These are phyloP conservation scores for Cirrhinus mrigala DNA, from an alignment of 2,797 vertebrate genomes.

Conservation along the genomic window DNA sequence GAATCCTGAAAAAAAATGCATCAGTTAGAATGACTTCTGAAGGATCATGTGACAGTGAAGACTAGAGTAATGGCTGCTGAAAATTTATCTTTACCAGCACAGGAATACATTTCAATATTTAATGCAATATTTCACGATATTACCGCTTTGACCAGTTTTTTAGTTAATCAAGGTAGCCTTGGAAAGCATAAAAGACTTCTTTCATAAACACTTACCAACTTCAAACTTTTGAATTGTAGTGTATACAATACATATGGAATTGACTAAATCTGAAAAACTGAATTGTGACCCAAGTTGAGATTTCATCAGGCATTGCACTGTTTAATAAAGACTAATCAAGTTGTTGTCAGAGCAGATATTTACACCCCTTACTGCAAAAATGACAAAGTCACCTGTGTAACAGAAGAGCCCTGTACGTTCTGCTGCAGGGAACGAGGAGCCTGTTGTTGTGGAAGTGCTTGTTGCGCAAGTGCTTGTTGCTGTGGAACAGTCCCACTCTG, in stretches of 20 bases:
- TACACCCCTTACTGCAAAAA: neutral
- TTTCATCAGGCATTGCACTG: neutral
- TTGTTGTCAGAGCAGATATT: neutral
- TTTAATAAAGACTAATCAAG: neutral
- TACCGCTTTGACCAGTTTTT: neutral
- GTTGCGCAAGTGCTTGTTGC: slow-evolving; percentile 77
- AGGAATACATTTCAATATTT: neutral
- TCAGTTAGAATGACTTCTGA: neutral
- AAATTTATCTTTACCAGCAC: neutral
- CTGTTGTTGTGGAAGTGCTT: slow-evolving; percentile 67
- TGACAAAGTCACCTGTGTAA: slow-evolving; percentile 75
- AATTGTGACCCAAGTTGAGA: neutral
- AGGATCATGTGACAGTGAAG: neutral
- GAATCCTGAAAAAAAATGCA: neutral
- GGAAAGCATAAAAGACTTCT: no score
- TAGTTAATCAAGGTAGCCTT: neutral
- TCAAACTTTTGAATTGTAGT: neutral
- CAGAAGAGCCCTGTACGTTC: slow-evolving; percentile 74
- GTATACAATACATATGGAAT: neutral
- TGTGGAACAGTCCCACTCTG: slow-evolving; percentile 81
- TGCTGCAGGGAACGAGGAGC: slow-evolving; percentile 65
- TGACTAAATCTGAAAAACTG: no score
- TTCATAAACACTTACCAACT: neutral
- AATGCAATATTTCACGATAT: neutral
- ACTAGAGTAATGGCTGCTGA: neutral